A percentile compares a stretch with the other conserved stretches of the same genome.
Conservation (phyloP, 2,113 vertebrate species). For the Leptodactylus fuscus region DNA sequence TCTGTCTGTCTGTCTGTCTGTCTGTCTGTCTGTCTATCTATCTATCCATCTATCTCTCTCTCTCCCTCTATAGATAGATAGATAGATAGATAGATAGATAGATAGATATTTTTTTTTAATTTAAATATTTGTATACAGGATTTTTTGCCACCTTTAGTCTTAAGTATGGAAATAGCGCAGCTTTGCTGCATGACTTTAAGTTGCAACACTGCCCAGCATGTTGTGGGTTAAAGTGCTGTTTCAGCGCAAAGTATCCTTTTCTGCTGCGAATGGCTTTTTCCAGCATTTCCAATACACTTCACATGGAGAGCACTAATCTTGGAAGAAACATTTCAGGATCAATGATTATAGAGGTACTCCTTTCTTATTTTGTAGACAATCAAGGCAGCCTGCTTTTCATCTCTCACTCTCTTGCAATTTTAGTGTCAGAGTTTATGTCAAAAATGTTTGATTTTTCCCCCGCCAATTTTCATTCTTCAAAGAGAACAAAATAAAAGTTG, state of each 20-base stretch:
- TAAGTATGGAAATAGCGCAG: too few relatives aligned
- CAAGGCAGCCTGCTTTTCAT: constrained; percentile 88
- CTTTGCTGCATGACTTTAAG: neutral
- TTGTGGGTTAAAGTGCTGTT: constrained; percentile 60
- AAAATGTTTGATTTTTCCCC: constrained; percentile 82
- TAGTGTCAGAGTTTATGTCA: constrained; percentile 79
- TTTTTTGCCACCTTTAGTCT: too few relatives aligned
- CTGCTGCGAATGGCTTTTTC: constrained; percentile 61
- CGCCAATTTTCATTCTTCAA: constrained; percentile 94
- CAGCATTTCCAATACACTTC: constrained; percentile 68
- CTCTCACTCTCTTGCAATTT: constrained; percentile 84
- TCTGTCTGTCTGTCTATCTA: too few relatives aligned
- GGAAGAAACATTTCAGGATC: constrained; percentile 76
- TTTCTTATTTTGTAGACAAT: constrained; percentile 81
- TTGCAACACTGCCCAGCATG: neutral
- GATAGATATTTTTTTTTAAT: neutral
- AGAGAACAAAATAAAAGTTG: constrained; percentile 91
- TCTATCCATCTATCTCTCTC: too few relatives aligned
- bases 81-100: too few relatives aligned
- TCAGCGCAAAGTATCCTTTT: constrained; percentile 65
- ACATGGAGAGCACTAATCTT: constrained; percentile 78
- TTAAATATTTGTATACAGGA: neutral
- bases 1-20: too few relatives aligned
- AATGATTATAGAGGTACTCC: constrained; percentile 82
- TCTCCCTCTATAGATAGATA: too few relatives aligned